phyloP scores from a whole-genome alignment of 2,888 invertebrate species.

The Conomelus anceps region DNA sequence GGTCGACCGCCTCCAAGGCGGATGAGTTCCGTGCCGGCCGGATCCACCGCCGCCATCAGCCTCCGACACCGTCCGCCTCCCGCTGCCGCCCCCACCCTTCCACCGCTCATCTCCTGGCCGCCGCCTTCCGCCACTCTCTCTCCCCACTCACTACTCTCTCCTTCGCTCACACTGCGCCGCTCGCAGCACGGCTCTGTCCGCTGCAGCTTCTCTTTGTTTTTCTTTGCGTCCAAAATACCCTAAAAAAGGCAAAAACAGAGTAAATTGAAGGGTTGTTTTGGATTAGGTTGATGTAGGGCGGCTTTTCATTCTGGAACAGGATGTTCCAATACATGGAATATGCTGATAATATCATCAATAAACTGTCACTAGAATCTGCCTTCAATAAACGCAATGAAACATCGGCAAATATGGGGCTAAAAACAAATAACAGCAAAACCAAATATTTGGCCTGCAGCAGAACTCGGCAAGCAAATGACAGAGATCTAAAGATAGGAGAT shows the following conservation, averaged over 20 bases:
- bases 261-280: too few relatives aligned
- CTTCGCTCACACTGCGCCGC: constrained; percentile 35
- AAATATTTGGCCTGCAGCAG: too few relatives aligned
- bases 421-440: too few relatives aligned
- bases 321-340: too few relatives aligned
- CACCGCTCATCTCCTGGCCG: constrained; percentile 46
- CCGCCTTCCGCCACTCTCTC: constrained; percentile 37
- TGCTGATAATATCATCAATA: too few relatives aligned
- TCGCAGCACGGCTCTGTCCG: constrained; percentile 67
- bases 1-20: constrained; percentile 47
- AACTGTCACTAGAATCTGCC: too few relatives aligned
- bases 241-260: constrained; percentile 43
- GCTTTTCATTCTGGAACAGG: too few relatives aligned
- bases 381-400: too few relatives aligned
- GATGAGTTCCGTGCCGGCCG: constrained; percentile 30
- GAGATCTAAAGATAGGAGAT: too few relatives aligned
- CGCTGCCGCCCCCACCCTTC: constrained; percentile 55
- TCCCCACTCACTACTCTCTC: constrained; percentile 34
- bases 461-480: too few relatives aligned
- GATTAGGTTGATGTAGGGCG: too few relatives aligned
- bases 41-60: not conserved
- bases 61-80: constrained; percentile 38
- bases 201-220: constrained; percentile 86
- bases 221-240: constrained; percentile 93
- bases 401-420: too few relatives aligned